Evolutionary conservation across 2,888 invertebrate species (phyloP), one percentile per base, ranked within the genome.

Genomic region (Leucania comma): DNA sequence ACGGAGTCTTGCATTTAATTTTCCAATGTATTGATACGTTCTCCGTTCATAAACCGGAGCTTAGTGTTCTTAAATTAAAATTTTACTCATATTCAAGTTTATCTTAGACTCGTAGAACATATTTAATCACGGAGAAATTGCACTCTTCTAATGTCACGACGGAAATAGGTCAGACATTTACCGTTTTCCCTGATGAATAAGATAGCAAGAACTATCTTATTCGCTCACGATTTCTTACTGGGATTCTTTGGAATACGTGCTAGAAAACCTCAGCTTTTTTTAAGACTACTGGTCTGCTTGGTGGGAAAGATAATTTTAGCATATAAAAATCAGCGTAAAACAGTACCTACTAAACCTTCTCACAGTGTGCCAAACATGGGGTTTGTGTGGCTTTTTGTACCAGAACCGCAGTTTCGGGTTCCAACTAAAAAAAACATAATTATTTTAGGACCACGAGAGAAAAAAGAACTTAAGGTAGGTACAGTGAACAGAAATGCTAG

Each of bases 111-210:
- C 20, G 38, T 1, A 74, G 32, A 29, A 75, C 35, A 58, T 67
- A 72, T 69, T 73, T 73, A 77, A 77, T 73, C 77, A 70, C 59
- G 14, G 22, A 70, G 73, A 22, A 60, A 69, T 35, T 50, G 48
- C 60, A 63, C 56, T 35, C 8, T 24, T 59, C 54, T 65, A 54
- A 56, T 50, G 57, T 54, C 65, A 54, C 51, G 48, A 17, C n/a
- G 50, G 26, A 64, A 75, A 56, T 75, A 72, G 75, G 72, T 72
- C 79, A 78, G 59, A 53, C 78, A 35, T 59, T 63, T 59, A 63
- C 62, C 24, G 29, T 79, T 51, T 58, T 60, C 56, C 24, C 50
- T 50, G 70, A 76, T 73, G 77, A 76, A 73, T 73, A 77, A 69
- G 38, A 60, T 29, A 76, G 70, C 29, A 42, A 29, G 54, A 76